Evolutionary conservation across 92 coral and sea anemone genomes (phyloP).

Genomic region (Phenganax subtilis): DNA sequence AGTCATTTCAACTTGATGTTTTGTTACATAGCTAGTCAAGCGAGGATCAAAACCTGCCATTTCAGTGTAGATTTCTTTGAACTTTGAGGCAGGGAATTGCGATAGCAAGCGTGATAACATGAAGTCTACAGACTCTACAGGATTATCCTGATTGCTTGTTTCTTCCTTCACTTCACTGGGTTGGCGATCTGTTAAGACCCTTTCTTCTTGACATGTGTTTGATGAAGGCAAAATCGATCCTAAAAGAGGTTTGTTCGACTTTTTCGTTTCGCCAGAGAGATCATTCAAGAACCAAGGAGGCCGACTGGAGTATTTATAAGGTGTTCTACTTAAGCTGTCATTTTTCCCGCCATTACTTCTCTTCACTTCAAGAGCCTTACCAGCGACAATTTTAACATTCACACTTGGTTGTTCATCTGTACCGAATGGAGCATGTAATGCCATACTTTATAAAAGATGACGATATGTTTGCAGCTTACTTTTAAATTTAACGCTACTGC

Average conservation of each 20-base stretch:
- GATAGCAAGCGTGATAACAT: conserved; percentile 27
- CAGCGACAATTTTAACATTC: conserved; percentile 28
- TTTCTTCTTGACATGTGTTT: background rate
- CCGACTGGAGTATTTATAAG: conserved; percentile 30
- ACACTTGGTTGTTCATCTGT: conserved; percentile 37
- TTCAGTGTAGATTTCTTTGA: conserved; percentile 34
- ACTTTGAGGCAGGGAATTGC: conserved; percentile 20
- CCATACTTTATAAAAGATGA: conserved; percentile 16
- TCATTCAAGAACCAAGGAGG: conserved; percentile 34
- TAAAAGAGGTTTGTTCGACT: conserved; percentile 22
- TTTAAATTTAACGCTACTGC: background rate
- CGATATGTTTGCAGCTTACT: background rate
- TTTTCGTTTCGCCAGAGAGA: conserved; percentile 9
- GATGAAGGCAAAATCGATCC: conserved; percentile 20
- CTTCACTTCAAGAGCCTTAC: conserved; percentile 28
- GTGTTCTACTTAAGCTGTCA: conserved; percentile 33
- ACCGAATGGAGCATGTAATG: conserved; percentile 33
- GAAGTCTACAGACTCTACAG: conserved; percentile 18
- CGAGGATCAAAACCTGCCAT: conserved; percentile 32
- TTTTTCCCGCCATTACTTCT: conserved; percentile 20
- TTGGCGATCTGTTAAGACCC: background rate
- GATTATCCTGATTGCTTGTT: background rate
- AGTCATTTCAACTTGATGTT: conserved; percentile 25
- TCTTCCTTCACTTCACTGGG: background rate
- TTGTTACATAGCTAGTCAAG: conserved; percentile 18